Percentiles rank a stretch among this genome's conserved stretches.
Conservation (phyloP, 2,113 vertebrate species). For the Tautogolabrus adspersus region DNA sequence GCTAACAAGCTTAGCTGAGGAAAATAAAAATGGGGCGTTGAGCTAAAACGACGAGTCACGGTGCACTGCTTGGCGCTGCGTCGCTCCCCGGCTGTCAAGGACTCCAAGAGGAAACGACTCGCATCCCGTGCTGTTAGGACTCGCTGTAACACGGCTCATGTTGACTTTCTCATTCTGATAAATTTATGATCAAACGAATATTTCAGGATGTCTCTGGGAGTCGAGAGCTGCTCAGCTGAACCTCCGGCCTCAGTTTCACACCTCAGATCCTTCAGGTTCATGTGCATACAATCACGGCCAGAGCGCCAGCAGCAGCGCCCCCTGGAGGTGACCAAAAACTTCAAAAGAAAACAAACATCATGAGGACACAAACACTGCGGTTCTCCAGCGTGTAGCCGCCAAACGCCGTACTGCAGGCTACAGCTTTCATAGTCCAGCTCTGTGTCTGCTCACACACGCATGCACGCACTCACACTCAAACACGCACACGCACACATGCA, state of each 20-base stretch:
- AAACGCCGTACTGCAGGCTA: conserved; percentile 19
- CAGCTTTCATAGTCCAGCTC: conserved; percentile 82
- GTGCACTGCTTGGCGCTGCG: no score
- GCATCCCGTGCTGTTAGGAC: no score
- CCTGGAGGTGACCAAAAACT: conserved; percentile 7
- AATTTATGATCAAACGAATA: no score
- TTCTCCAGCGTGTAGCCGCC: conserved; percentile 73
- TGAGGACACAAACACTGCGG: conserved; percentile 58
- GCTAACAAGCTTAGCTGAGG: no score
- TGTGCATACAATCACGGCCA: conserved; percentile 26
- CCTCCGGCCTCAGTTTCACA: background rate
- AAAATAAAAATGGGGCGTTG: no score
- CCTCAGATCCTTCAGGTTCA: conserved; percentile 5
- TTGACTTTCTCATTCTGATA: no score
- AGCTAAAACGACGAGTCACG: no score
- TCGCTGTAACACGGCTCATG: no score
- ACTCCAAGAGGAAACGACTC: no score
- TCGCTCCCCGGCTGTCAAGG: no score
- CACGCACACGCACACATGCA: conserved; percentile 13
- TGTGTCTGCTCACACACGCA: conserved; percentile 31
- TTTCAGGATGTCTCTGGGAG: background rate
- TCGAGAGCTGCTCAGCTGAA: conserved; percentile 23
- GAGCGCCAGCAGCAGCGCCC: no score
- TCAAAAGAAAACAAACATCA: background rate
- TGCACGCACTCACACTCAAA: background rate